phyloP scores from a whole-genome alignment of 2,888 invertebrate species.

The Synergus laeviventris region DNA sequence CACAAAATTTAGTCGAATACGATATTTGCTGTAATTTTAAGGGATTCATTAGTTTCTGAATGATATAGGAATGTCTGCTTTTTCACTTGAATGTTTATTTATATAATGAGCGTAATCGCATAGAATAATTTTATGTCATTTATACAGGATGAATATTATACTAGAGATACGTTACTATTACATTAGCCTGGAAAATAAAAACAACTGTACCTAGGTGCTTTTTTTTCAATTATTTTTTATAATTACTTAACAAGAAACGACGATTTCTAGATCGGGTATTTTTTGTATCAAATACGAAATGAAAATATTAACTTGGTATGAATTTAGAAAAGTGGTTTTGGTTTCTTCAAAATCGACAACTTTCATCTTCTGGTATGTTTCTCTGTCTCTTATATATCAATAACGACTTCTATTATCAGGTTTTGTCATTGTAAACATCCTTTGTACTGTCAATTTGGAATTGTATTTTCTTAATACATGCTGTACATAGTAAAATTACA shows the following conservation, averaged over 20 bases:
- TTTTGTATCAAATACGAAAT: not conserved
- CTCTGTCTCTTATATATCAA: not conserved
- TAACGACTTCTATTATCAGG: not conserved
- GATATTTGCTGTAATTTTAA: not conserved
- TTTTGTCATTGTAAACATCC: not conserved
- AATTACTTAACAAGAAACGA: not conserved
- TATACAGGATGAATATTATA: not conserved
- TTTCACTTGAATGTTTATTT: too few species aligned
- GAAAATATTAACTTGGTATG: not conserved
- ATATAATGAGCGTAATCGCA: not conserved
- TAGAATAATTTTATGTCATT: conserved; percentile 6
- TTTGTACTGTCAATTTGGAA: not conserved
- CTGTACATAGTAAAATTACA: conserved; percentile 9
- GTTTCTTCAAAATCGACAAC: not conserved
- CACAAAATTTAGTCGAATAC: not conserved
- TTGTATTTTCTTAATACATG: conserved; percentile 3
- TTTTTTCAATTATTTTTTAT: not conserved
- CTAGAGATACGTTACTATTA: too few species aligned
- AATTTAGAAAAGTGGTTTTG: not conserved
- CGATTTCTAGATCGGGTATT: not conserved
- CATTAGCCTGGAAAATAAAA: not conserved
- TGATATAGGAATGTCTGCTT: too few species aligned
- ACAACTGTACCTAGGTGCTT: not conserved
- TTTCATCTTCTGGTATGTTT: not conserved
- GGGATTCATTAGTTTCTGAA: not conserved